Percentiles rank a stretch among this genome's conserved stretches.
These are phyloP conservation scores for Galerucella nymphaeae DNA, from an alignment of 2,888 invertebrate genomes.

Conservation along the genomic window DNA sequence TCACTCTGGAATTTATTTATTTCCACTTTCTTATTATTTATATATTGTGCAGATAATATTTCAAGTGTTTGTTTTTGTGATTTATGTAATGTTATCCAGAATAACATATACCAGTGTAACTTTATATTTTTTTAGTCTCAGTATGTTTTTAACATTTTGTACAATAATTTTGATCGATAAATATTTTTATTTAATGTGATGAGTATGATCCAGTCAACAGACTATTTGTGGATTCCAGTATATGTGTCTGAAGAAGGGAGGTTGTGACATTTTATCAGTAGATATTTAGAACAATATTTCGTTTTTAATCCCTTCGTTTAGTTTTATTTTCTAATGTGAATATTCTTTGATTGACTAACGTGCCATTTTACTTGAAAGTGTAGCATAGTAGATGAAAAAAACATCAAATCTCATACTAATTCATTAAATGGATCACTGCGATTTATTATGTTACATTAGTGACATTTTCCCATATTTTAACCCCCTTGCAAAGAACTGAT, in stretches of 20 bases:
- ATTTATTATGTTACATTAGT: too few species aligned
- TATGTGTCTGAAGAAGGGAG: conserved; percentile 1
- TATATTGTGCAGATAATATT: conserved; percentile 24
- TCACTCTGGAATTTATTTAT: background rate
- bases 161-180: background rate
- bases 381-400: too few species aligned
- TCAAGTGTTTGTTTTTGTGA: conserved; percentile 25
- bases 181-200: background rate
- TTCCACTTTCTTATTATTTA: background rate
- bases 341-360: too few species aligned
- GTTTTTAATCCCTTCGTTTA: too few species aligned
- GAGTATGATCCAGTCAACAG: conserved; percentile 13
- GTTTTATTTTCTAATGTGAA: too few species aligned
- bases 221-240: conserved; percentile 25
- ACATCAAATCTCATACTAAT: too few species aligned
- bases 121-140: background rate
- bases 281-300: background rate
- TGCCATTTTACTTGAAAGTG: too few species aligned
- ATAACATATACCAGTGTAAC: conserved; percentile 7
- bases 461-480: too few species aligned
- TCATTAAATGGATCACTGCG: too few species aligned
- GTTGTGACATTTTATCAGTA: conserved; percentile 24
- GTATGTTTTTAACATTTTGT: conserved; percentile 12
- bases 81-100: conserved; percentile 18
- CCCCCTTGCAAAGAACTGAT: too few species aligned